Evolutionary conservation across 2,888 invertebrate genomes (phyloP).

Genomic region (Tiliacea citrago): DNA sequence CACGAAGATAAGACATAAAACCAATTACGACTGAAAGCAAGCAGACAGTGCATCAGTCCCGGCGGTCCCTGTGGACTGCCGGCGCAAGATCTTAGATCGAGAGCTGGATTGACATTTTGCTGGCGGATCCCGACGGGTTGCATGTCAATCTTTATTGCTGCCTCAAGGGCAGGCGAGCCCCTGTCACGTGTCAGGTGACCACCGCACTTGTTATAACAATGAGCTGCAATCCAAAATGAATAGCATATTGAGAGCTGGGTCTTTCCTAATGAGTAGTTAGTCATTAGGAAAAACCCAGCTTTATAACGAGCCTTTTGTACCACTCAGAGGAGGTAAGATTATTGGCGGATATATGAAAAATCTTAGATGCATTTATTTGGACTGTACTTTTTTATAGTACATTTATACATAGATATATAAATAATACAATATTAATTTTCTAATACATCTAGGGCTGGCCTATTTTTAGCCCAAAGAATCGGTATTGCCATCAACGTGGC

Average conservation of each 20-base stretch:
- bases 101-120: slow-evolving; percentile 86
- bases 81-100: slow-evolving; percentile 82
- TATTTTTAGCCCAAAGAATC: too few species aligned
- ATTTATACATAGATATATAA: too few species aligned
- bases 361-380: not conserved
- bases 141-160: slow-evolving; percentile 87
- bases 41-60: slow-evolving; percentile 72
- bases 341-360: not conserved
- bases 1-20: slow-evolving; percentile 34
- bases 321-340: too few species aligned
- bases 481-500: too few species aligned
- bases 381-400: too few species aligned
- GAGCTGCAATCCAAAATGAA: slow-evolving; percentile 19
- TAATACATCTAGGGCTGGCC: too few species aligned
- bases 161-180: slow-evolving; percentile 66
- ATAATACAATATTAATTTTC: too few species aligned
- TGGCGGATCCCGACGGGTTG: slow-evolving; percentile 75
- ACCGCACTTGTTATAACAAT: slow-evolving; percentile 54
- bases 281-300: not conserved
- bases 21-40: slow-evolving; percentile 61
- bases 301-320: not conserved
- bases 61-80: slow-evolving; percentile 70
- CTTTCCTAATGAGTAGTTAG: not conserved
- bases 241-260: not conserved
- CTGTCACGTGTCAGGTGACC: slow-evolving; percentile 79